Percentiles rank a stretch among this genome's conserved stretches.
phyloP scores from a whole-genome alignment of 2,797 vertebrate species.

The Semotilus atromaculatus region DNA sequence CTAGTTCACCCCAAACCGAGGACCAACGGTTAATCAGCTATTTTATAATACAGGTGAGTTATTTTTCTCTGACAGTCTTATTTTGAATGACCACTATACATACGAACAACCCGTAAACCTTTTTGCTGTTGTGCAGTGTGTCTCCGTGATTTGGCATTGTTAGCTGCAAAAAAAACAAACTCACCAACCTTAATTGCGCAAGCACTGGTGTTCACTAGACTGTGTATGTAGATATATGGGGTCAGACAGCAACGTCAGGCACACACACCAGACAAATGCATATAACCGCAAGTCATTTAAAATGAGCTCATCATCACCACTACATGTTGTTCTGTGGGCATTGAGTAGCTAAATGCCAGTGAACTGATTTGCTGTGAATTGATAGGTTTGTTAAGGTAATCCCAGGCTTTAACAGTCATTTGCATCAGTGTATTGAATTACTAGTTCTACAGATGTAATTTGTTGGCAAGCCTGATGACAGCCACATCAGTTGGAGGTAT shows the following conservation, averaged over 20 bases:
- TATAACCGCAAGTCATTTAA: background rate
- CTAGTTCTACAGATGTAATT: background rate
- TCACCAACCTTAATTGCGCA: slow-evolving; percentile 23
- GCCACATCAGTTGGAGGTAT: background rate
- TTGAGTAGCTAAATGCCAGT: background rate
- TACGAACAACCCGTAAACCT: background rate
- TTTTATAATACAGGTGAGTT: slow-evolving; percentile 39
- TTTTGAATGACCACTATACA: background rate
- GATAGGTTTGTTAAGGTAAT: background rate
- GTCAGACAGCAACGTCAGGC: slow-evolving; percentile 45
- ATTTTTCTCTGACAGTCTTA: background rate
- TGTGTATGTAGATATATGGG: slow-evolving; percentile 49
- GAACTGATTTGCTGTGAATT: background rate
- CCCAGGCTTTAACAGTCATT: background rate
- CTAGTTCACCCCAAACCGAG: slow-evolving; percentile 25
- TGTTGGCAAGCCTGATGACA: background rate
- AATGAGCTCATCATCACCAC: background rate
- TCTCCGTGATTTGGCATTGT: background rate
- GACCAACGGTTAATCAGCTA: slow-evolving; percentile 43
- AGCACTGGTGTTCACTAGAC: slow-evolving; percentile 10
- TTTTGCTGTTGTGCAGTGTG: background rate
- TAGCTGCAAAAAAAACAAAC: slow-evolving; percentile 51
- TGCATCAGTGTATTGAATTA: background rate
- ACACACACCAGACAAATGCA: slow-evolving; percentile 28
- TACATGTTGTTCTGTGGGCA: background rate